phyloP scores from a whole-genome alignment of 53 echinoderm and acorn worm genomes.

The Pentamera pediparva region DNA sequence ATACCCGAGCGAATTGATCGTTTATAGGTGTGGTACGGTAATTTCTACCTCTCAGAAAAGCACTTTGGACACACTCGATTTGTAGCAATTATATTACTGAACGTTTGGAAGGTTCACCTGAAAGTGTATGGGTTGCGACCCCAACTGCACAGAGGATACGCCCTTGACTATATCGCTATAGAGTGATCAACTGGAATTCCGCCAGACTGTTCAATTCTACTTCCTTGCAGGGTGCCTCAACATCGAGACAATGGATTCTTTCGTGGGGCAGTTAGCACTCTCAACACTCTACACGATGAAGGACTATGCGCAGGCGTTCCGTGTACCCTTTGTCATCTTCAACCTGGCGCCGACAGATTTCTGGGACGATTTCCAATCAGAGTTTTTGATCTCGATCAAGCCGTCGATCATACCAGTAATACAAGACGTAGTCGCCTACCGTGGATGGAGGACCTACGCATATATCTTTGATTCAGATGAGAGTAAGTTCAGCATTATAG shows the following conservation, averaged over 20 bases:
- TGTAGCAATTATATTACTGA: too few species aligned
- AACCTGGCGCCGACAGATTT: conserved; percentile 47
- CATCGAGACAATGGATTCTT: background rate
- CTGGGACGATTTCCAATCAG: conserved; percentile 56
- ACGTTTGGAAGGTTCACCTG: too few species aligned
- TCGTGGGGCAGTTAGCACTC: conserved; percentile 9
- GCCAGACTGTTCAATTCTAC: too few species aligned
- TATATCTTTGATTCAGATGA: conserved; percentile 64
- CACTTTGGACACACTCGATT: too few species aligned
- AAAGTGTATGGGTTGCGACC: too few species aligned
- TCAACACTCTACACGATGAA: conserved; percentile 3
- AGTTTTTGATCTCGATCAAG: conserved; percentile 59
- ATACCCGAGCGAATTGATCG: too few species aligned
- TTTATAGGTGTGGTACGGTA: too few species aligned
- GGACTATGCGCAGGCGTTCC: background rate
- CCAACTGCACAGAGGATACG: too few species aligned
- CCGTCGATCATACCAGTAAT: conserved; percentile 58
- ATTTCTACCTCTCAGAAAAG: too few species aligned
- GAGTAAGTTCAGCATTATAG: conserved; percentile 54
- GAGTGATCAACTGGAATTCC: too few species aligned
- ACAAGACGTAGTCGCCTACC: conserved; percentile 46
- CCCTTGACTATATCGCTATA: too few species aligned
- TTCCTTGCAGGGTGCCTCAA: background rate
- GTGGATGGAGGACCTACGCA: conserved; percentile 50
- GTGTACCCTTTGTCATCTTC: background rate